Percentiles rank a stretch among this genome's conserved stretches.
These are phyloP conservation scores for Pseudomyrmex gracilis DNA, from an alignment of 1,140 invertebrate species.

Conservation along the genomic window DNA sequence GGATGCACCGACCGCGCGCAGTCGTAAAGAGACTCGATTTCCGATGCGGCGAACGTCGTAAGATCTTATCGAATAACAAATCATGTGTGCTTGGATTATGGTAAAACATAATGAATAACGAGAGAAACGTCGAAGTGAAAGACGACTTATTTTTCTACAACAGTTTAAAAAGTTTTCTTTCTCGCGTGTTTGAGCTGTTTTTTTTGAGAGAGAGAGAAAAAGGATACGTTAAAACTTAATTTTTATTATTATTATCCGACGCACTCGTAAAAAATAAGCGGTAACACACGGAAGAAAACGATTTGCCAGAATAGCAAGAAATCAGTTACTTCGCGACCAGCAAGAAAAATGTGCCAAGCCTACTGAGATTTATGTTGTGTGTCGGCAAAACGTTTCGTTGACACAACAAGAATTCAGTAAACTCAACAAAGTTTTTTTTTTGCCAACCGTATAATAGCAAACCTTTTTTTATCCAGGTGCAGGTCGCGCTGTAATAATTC, in stretches of 20 bases:
- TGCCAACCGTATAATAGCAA: too few species aligned
- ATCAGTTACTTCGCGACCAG: too few species aligned
- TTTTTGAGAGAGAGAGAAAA: not conserved
- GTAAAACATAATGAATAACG: constrained; percentile 31
- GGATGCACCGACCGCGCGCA: not conserved
- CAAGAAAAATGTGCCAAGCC: too few species aligned
- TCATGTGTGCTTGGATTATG: constrained; percentile 11
- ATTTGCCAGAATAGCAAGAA: too few species aligned
- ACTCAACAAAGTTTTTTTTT: too few species aligned
- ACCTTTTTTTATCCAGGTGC: too few species aligned
- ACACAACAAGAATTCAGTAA: too few species aligned
- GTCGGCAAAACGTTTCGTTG: too few species aligned
- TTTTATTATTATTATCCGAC: not conserved
- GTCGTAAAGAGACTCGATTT: constrained; percentile 23
- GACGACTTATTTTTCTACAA: constrained; percentile 5
- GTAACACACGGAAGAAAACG: too few species aligned
- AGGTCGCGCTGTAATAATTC: not conserved
- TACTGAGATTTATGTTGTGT: too few species aligned
- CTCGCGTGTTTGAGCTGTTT: not conserved
- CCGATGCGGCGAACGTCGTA: constrained; percentile 40
- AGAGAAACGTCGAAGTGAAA: not conserved
- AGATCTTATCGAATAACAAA: constrained; percentile 39
- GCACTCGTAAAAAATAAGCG: too few species aligned
- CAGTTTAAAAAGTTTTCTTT: not conserved
- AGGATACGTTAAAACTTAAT: not conserved